Percentiles rank a stretch among this genome's conserved stretches.
Conservation (phyloP, 2,113 vertebrate genomes). For the Lamprologus speciosus region DNA sequence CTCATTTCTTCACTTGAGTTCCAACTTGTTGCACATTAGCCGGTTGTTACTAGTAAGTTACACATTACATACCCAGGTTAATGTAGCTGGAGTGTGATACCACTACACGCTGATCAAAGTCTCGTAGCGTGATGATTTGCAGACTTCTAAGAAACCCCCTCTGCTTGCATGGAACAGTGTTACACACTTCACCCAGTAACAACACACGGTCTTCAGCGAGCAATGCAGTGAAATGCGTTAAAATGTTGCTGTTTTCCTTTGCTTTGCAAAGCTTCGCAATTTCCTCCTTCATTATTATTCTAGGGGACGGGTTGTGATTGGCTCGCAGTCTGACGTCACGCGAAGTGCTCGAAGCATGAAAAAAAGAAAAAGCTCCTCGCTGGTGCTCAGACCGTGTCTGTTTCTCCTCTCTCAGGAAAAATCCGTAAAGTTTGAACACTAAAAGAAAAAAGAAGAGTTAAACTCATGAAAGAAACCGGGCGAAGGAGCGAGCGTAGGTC, state of each 20-base stretch:
- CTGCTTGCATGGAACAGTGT: neutral
- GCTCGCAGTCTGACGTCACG: constrained; percentile 16
- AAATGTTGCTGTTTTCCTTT: neutral
- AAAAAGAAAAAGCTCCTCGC: neutral
- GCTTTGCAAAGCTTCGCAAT: neutral
- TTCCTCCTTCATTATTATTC: neutral
- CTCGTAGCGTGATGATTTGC: neutral
- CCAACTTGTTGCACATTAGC: neutral
- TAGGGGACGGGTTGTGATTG: neutral
- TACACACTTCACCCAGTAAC: neutral
- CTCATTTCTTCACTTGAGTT: neutral
- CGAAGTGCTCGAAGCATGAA: neutral
- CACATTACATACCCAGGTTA: constrained; percentile 33
- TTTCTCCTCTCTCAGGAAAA: neutral
- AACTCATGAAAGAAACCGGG: constrained; percentile 8
- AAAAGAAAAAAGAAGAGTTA: neutral
- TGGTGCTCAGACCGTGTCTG: neutral
- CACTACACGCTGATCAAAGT: neutral
- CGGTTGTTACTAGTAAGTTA: constrained; percentile 23
- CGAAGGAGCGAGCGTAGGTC: neutral
- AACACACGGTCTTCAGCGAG: neutral
- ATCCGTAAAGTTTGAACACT: neutral
- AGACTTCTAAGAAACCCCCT: neutral
- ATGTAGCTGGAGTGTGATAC: neutral
- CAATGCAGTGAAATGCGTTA: neutral